Conservation (phyloP, 2,888 invertebrate genomes). For the Xanthorhoe spadicearia region DNA sequence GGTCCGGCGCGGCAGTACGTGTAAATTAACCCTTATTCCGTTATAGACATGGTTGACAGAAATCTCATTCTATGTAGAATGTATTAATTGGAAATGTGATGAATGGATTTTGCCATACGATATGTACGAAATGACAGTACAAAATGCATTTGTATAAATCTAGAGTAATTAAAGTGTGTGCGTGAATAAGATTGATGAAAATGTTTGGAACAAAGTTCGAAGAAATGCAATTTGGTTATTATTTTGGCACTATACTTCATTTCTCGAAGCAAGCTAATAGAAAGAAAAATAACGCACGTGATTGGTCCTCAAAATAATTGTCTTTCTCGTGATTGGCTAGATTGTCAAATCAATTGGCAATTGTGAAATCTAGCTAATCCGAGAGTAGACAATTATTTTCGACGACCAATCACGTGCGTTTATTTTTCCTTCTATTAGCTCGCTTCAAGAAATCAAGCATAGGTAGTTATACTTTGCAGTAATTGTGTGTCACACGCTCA, state of each 20-base stretch:
- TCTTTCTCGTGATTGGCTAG: too few species aligned
- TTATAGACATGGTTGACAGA: constrained; percentile 23
- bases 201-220: constrained; percentile 27
- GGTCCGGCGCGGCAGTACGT: constrained; percentile 74
- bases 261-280: too few species aligned
- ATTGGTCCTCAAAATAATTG: too few species aligned
- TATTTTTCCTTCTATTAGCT: too few species aligned
- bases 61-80: constrained; percentile 50
- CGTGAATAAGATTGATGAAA: constrained; percentile 10
- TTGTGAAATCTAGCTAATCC: too few species aligned
- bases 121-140: constrained; percentile 67
- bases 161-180: constrained; percentile 39
- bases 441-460: too few species aligned
- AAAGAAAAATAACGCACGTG: too few species aligned
- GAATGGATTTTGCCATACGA: constrained; percentile 57
- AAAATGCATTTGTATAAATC: constrained; percentile 57
- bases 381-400: too few species aligned
- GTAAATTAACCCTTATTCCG: constrained; percentile 48
- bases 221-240: constrained; percentile 8
- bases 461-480: too few species aligned
- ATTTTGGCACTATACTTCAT: constrained; percentile 1
- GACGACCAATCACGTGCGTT: too few species aligned
- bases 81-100: constrained; percentile 52
- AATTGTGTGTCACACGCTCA: constrained; percentile 26
- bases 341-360: too few species aligned